These are phyloP conservation scores for Chondrosia reniformis DNA, from an alignment of 37 sponge, comb jelly and placozoan species.

Conservation along the genomic window DNA sequence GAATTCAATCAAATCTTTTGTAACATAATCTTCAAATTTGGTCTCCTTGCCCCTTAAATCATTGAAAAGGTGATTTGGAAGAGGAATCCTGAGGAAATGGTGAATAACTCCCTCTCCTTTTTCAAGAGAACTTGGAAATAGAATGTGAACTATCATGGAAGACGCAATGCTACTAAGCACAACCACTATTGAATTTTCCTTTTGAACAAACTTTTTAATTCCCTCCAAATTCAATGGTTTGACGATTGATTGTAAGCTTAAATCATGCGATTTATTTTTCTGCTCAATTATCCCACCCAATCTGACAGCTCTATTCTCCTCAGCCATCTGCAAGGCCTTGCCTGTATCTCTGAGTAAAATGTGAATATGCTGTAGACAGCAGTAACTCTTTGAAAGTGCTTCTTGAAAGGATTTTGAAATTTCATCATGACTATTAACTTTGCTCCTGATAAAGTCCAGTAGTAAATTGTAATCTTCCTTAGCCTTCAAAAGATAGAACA, in stretches of 20 bases:
- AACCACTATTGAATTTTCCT: conserved; percentile 25
- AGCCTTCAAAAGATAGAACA: conserved; percentile 24
- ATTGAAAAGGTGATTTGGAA: background rate
- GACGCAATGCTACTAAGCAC: conserved; percentile 51
- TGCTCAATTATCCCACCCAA: conserved; percentile 59
- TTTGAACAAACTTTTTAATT: conserved; percentile 20
- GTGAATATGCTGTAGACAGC: conserved; percentile 49
- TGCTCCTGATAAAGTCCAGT: conserved; percentile 25
- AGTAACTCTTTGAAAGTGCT: conserved; percentile 50
- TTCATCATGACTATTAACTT: conserved; percentile 23
- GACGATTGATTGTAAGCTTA: background rate
- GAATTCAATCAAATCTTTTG: background rate
- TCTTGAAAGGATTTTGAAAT: conserved; percentile 59
- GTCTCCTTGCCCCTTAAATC: too few species aligned
- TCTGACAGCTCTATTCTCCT: conserved; percentile 58
- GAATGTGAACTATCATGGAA: conserved; percentile 30
- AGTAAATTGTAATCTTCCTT: conserved; percentile 45
- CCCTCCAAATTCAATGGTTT: conserved; percentile 29
- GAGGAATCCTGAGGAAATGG: background rate
- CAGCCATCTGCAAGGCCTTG: conserved; percentile 43
- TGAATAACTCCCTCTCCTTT: background rate
- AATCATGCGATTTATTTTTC: background rate
- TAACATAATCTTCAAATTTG: background rate
- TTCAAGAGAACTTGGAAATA: background rate
- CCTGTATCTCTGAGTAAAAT: conserved; percentile 25